phyloP scores from a whole-genome alignment of 1,140 invertebrate species.

The Bilobella aurantiaca region DNA sequence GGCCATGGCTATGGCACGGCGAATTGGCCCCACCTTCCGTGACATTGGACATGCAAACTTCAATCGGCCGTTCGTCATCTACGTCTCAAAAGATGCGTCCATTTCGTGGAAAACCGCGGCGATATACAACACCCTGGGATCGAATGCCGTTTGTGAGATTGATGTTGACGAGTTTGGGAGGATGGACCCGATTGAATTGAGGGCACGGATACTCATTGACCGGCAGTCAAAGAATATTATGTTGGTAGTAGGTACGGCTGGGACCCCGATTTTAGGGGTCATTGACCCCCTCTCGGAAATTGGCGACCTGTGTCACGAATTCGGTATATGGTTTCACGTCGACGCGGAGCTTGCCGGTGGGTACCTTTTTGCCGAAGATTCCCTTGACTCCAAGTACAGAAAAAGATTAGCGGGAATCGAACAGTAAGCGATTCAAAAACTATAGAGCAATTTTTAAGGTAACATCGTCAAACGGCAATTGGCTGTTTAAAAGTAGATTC shows the following conservation, averaged over 20 bases:
- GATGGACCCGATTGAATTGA: constrained; percentile 10
- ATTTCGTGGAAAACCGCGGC: constrained; percentile 73
- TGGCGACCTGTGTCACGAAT: constrained; percentile 2
- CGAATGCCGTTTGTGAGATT: not conserved
- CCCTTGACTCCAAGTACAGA: not conserved
- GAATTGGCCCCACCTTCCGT: too few species aligned
- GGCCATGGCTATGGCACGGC: too few species aligned
- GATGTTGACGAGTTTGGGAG: not conserved
- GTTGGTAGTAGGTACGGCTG: constrained; percentile 12
- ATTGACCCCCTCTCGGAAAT: constrained; percentile 11
- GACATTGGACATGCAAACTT: not conserved
- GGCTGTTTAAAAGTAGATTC: not conserved
- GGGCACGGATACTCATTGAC: too few species aligned
- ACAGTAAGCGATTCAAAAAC: not conserved
- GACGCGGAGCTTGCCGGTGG: constrained; percentile 76
- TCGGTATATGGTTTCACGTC: constrained; percentile 18
- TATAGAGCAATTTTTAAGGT: not conserved
- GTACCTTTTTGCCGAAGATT: constrained; percentile 47
- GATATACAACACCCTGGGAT: not conserved
- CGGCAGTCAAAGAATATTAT: too few species aligned
- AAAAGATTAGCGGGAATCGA: not conserved
- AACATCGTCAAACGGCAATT: too few species aligned
- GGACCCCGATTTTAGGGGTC: constrained; percentile 3
- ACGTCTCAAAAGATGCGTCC: constrained; percentile 83
- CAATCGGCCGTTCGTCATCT: constrained; percentile 54